Evolutionary conservation across 2,888 invertebrate species (phyloP), one percentile per base, ranked within the genome.

Genomic region (Electrophaes corylata): DNA sequence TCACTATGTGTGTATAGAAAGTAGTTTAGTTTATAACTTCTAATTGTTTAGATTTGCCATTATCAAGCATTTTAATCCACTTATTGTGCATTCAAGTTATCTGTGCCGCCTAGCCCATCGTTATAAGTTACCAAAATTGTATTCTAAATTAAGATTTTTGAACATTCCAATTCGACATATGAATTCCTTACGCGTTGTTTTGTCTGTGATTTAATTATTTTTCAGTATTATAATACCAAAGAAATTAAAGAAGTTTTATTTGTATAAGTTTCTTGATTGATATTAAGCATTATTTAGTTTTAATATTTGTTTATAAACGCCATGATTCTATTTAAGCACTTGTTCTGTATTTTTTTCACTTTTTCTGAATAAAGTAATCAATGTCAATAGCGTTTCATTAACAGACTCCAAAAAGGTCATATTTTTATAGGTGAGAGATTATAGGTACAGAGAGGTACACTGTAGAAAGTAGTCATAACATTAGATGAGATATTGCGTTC

Each of bases 321-420:
- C 16, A 23, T 52, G 12, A 43, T 31, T 35, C 10, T 14, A 37
- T 44, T 52, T 44, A 19, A 31, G 49, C 49, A 56, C 49, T 49
- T 29, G 39, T 49, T 49, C 16, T 5, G 33, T 54, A 48, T 43
- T 48, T 43, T 41, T 50, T 46, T 20, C 35, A 46, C 26, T 40
- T 49, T 54, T 59, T 51, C 31, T 55, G 40, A 66, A 62, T 66
- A 66, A 60, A 64, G 55, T 63, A 48, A 47, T 49, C 50, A 50
- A 49, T 41, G 52, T 55, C 48, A 55, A 40, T 57, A 33, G 52
- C 12, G 59, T 63, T 65, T 61, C 35, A 57, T 63, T 65, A 8
- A 4, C 10, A 3, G 18, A 3, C 37, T 29, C 6, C 26, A 29
- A 29, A 29, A n/a, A n/a, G n/a, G n/a, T n/a, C n/a, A n/a, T n/a